A percentile compares a stretch with the other conserved stretches of the same genome.
Evolutionary conservation across 2,888 invertebrate species (phyloP).

Genomic region (Calameuta filiformis): DNA sequence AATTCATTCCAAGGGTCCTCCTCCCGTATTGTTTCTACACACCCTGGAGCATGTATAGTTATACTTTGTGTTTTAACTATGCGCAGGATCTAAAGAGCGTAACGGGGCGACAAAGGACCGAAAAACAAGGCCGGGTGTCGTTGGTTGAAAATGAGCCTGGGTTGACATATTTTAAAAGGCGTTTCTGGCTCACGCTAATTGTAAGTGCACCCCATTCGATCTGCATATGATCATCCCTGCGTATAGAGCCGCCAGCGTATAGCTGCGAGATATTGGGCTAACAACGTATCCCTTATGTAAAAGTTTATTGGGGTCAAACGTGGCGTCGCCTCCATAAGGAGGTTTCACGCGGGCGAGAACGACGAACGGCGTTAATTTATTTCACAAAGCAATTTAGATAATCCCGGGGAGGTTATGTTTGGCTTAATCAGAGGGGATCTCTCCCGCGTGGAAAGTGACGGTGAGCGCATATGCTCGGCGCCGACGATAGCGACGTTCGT

Average conservation of each 20-base stretch:
- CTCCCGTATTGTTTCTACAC: slow-evolving; percentile 35
- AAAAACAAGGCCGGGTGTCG: background rate
- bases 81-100: background rate
- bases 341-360: slow-evolving; percentile 14
- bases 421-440: slow-evolving; percentile 54
- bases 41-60: background rate
- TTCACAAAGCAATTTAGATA: slow-evolving; percentile 62
- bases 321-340: background rate
- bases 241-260: background rate
- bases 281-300: background rate
- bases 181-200: background rate
- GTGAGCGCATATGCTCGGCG: slow-evolving; percentile 50
- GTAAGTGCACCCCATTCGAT: background rate
- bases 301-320: background rate
- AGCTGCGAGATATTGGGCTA: background rate
- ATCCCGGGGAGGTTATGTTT: slow-evolving; percentile 57
- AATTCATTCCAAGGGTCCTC: slow-evolving; percentile 42
- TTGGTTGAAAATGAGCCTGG: background rate
- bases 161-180: background rate
- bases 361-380: slow-evolving; percentile 59
- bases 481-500: background rate
- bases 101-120: background rate
- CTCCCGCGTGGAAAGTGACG: slow-evolving; percentile 44
- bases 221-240: background rate
- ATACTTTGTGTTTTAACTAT: background rate